Evolutionary conservation across 2,797 vertebrate species (phyloP).

Genomic region (Chrosomus eos): DNA sequence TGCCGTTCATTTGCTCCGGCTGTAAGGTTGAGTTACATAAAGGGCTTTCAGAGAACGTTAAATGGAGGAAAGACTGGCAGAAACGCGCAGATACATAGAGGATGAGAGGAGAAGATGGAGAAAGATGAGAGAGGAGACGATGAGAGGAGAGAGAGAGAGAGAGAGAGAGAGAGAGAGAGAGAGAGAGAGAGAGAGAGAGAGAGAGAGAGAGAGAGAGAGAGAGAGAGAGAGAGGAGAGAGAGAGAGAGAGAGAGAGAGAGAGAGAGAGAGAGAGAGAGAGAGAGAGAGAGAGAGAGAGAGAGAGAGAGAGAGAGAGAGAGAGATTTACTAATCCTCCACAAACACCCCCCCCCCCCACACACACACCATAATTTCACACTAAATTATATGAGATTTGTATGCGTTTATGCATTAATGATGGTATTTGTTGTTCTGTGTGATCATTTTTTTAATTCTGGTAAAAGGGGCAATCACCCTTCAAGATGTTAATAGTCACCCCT

Average conservation of each 20-base stretch:
- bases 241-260: too few relatives aligned
- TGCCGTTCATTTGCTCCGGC: conserved; percentile 6
- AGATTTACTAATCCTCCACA: conserved; percentile 45
- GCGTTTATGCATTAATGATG: conserved; percentile 15
- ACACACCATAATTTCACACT: conserved; percentile 48
- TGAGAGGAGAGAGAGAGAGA: too few relatives aligned
- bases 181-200: too few relatives aligned
- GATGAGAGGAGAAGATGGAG: too few relatives aligned
- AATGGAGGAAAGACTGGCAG: conserved; percentile 8
- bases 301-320: too few relatives aligned
- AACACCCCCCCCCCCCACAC: conserved; percentile 6
- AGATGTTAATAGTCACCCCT: conserved; percentile 22
- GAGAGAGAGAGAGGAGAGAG: too few relatives aligned
- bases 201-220: too few relatives aligned
- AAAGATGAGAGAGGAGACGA: too few relatives aligned
- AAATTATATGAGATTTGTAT: conserved; percentile 31
- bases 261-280: too few relatives aligned
- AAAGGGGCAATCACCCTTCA: neutral
- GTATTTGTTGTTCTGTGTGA: conserved; percentile 11
- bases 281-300: too few relatives aligned
- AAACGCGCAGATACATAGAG: neutral
- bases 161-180: too few relatives aligned
- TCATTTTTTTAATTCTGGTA: conserved; percentile 34
- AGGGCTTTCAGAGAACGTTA: conserved; percentile 42
- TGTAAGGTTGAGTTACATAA: conserved; percentile 51